Conservation (phyloP, 2,888 invertebrate species). For the Zygogramma bicolorata region DNA sequence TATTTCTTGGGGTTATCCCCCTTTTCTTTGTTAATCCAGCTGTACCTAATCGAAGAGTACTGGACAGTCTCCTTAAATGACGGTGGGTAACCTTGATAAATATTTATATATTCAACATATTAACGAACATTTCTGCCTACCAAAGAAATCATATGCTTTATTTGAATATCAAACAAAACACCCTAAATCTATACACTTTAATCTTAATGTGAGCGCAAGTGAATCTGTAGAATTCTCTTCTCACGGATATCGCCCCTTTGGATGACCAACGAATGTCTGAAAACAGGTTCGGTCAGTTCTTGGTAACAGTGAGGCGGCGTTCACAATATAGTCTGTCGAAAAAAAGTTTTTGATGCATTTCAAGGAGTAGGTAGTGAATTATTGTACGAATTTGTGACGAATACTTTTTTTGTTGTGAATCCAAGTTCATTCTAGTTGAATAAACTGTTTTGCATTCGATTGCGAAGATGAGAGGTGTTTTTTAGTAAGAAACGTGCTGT, state of each 20-base stretch:
- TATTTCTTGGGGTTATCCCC: not conserved
- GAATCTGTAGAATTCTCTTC: slow-evolving; percentile 33
- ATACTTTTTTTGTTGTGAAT: too few species aligned
- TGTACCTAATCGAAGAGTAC: slow-evolving; percentile 1
- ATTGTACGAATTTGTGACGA: too few species aligned
- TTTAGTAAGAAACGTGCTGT: too few species aligned
- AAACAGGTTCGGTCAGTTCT: slow-evolving; percentile 58
- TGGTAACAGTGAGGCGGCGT: not conserved
- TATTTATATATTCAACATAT: slow-evolving; percentile 28
- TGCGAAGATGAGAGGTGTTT: too few species aligned
- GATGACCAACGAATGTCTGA: slow-evolving; percentile 53
- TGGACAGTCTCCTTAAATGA: slow-evolving; percentile 3
- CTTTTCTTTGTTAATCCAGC: not conserved
- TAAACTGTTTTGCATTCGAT: too few species aligned
- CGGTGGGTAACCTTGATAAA: slow-evolving; percentile 13
- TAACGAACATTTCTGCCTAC: slow-evolving; percentile 23
- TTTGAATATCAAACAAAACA: slow-evolving; percentile 57
- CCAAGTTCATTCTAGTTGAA: too few species aligned
- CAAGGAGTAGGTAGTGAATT: too few species aligned
- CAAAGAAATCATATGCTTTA: slow-evolving; percentile 41
- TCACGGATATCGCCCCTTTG: slow-evolving; percentile 49
- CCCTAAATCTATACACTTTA: slow-evolving; percentile 49
- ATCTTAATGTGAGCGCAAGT: slow-evolving; percentile 41
- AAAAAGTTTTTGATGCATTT: too few species aligned
- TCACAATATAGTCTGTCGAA: too few species aligned